Evolutionary conservation across 2,797 vertebrate species (phyloP).

Genomic region (Hylomyscus alleni): DNA sequence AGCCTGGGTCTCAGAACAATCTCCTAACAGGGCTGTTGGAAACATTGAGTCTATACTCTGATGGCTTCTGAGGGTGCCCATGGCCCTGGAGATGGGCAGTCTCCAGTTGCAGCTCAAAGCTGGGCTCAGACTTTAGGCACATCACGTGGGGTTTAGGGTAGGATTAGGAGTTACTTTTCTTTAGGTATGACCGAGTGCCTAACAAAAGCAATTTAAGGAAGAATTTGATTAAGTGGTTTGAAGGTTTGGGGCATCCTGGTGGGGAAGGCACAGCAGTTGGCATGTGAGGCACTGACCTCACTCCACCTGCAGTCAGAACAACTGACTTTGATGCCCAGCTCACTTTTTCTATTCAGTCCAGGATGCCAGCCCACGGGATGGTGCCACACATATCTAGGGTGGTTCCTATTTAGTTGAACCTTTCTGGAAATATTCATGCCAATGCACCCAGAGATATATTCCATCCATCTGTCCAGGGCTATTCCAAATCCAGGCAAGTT

Average conservation of each 20-base stretch:
- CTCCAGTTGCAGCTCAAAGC: background rate
- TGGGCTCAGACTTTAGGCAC: background rate
- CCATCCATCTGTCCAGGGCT: too few species aligned
- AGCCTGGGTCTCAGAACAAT: background rate
- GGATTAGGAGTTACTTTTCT: background rate
- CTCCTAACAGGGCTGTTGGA: background rate
- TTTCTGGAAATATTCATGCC: background rate
- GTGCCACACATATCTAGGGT: background rate
- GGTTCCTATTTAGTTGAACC: background rate
- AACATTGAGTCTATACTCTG: background rate
- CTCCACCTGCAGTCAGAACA: background rate
- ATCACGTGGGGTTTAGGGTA: background rate
- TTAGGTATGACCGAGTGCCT: background rate
- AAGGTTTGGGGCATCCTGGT: background rate
- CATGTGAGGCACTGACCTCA: background rate
- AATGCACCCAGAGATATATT: background rate
- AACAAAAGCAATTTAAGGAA: background rate
- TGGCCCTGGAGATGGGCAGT: background rate
- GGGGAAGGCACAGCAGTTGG: rapidly evolving
- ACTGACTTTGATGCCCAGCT: background rate
- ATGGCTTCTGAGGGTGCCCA: background rate
- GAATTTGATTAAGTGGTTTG: background rate
- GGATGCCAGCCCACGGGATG: background rate
- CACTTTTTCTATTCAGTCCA: background rate
- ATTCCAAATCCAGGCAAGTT: background rate